phyloP scores from a whole-genome alignment of 2,113 vertebrate genomes.

The Mastomys coucha region DNA sequence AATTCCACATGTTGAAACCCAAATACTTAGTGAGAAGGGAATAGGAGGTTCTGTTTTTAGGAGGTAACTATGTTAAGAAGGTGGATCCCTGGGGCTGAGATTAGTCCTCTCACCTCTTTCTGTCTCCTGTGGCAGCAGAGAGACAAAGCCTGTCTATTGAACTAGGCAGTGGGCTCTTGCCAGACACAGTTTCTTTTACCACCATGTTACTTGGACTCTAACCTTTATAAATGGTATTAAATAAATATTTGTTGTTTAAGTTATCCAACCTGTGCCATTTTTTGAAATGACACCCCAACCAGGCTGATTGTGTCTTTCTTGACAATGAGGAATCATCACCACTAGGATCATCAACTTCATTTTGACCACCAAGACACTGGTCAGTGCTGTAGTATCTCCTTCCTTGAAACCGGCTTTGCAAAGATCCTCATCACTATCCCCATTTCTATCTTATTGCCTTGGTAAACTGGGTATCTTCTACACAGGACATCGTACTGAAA shows the following conservation, averaged over 20 bases:
- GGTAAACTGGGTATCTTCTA: neutral
- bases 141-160: neutral
- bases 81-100: neutral
- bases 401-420: neutral
- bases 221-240: neutral
- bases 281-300: neutral
- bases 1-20: neutral
- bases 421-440: neutral
- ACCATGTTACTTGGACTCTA: neutral
- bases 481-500: neutral
- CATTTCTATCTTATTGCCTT: neutral
- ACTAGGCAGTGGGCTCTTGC: neutral
- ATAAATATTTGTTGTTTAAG: neutral
- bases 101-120: neutral
- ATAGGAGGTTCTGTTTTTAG: neutral
- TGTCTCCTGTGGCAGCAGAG: neutral
- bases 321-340: neutral
- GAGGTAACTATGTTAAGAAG: neutral
- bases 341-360: neutral
- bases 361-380: neutral
- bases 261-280: neutral
- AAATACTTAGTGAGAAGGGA: neutral
- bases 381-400: neutral
- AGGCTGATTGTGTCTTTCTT: neutral
- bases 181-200: neutral